phyloP scores from a whole-genome alignment of 2,113 vertebrate species.

The Phycodurus eques region DNA sequence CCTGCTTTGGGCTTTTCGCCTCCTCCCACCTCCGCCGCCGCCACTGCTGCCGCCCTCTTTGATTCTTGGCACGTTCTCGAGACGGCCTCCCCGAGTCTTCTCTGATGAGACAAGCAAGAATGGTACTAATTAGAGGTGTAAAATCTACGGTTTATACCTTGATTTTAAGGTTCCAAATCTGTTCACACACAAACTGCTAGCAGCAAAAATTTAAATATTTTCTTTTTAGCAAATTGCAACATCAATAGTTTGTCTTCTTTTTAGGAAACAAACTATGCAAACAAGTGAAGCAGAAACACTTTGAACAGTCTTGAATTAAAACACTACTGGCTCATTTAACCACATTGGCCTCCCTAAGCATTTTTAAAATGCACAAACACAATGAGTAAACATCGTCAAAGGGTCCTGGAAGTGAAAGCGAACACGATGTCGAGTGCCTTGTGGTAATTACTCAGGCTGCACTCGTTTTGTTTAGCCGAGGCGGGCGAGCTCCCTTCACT shows the following conservation, averaged over 20 bases:
- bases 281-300: too few relatives aligned
- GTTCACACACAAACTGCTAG: too few relatives aligned
- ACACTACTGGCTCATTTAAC: too few relatives aligned
- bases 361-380: too few relatives aligned
- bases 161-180: too few relatives aligned
- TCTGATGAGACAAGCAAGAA: slow-evolving; percentile 49
- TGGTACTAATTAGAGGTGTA: background rate
- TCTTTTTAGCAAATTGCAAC: too few relatives aligned
- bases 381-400: slow-evolving; percentile 38
- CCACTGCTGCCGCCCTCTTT: slow-evolving; percentile 64
- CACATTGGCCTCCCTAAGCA: too few relatives aligned
- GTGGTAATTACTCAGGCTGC: slow-evolving; percentile 40
- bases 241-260: background rate
- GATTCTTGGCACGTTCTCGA: slow-evolving; percentile 52
- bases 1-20: slow-evolving; percentile 75
- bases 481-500: slow-evolving; percentile 38
- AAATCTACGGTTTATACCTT: too few relatives aligned
- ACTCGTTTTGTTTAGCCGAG: slow-evolving; percentile 48
- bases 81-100: slow-evolving; percentile 67
- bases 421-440: slow-evolving; percentile 34
- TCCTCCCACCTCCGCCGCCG: slow-evolving; percentile 75
- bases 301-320: too few relatives aligned
- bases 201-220: too few relatives aligned
- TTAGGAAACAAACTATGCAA: background rate
- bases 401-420: slow-evolving; percentile 30